Evolutionary conservation across 1,140 invertebrate species (phyloP), one percentile per base, ranked within the genome.

Genomic region (Euura saliciscinereae): DNA sequence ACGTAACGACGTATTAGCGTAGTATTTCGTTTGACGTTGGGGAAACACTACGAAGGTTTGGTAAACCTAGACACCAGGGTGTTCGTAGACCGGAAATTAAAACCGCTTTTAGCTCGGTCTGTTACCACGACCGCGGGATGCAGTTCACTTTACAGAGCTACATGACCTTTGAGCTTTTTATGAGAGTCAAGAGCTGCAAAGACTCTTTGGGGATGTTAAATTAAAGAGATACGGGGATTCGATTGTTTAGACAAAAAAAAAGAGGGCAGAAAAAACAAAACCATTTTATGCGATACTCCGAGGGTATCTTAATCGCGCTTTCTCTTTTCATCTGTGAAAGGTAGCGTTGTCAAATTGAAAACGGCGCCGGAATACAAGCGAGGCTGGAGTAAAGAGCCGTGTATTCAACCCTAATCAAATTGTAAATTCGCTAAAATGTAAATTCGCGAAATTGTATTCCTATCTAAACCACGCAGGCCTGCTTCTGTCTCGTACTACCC

Each of bases 41-140:
- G 51, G 10, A 59, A 11, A 28, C 28, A 28, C 28, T 28, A 28
- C 28, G 51, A n/a, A 59, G 51, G 51, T 11, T n/a, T 59, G 10
- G 51, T 59, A 59, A 6, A 59, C 51, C 8, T 59, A 11, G 6
- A n/a, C 13, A 59, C 8, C 51, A 11, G 51, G 13, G 8, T 8
- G 51, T n/a, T 83, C 83, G 83, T 81, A 80, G 79, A 76, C 82
- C 83, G 83, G 83, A 85, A 85, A 85, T 84, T 85, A 84, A 85
- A 85, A 82, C 77, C 44, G 79, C 82, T 82, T 84, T 84, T 85
- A 76, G 80, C 77, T n/a, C 51, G 51, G 10, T 8, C 10, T 59
- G 51, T 59, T 59, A 59, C 51, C 51, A 59, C 51, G 8, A 6
- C 75, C 51, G 6, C 75, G 69, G 8, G 5, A 69, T n/a, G 42